A percentile compares a stretch with the other conserved stretches of the same genome.
These are phyloP conservation scores for Eueremaeus valkanovi DNA, from an alignment of 2,888 invertebrate species.

Conservation along the genomic window DNA sequence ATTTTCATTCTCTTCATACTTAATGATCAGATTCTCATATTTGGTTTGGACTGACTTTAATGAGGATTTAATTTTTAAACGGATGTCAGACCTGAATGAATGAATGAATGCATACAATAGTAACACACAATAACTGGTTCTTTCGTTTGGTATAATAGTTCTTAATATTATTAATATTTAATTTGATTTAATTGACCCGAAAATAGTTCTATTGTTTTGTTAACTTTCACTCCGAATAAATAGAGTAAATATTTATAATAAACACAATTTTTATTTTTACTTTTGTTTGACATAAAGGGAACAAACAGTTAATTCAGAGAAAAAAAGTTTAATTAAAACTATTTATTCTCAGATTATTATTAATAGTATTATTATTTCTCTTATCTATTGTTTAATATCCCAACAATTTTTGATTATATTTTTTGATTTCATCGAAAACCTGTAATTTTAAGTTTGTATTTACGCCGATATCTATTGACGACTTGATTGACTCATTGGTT, in stretches of 20 bases:
- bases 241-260: neutral
- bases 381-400: slow-evolving; percentile 37
- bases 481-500: slow-evolving; percentile 35
- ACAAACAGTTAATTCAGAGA: neutral
- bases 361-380: no score
- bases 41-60: neutral
- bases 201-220: neutral
- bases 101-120: no score
- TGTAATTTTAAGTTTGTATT: slow-evolving; percentile 36
- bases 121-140: neutral
- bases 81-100: neutral
- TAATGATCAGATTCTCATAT: neutral
- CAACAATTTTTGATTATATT: slow-evolving; percentile 42
- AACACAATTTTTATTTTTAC: neutral
- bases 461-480: slow-evolving; percentile 27
- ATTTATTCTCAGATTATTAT: no score
- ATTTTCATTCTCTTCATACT: neutral
- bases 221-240: neutral
- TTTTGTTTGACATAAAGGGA: neutral
- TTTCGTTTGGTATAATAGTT: no score
- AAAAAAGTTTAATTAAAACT: no score
- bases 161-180: no score
- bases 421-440: slow-evolving; percentile 40
- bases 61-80: neutral
- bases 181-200: neutral